Percentiles rank a stretch among this genome's conserved stretches.
Evolutionary conservation across 2,113 vertebrate species (phyloP).

Genomic region (Labeo catla): DNA sequence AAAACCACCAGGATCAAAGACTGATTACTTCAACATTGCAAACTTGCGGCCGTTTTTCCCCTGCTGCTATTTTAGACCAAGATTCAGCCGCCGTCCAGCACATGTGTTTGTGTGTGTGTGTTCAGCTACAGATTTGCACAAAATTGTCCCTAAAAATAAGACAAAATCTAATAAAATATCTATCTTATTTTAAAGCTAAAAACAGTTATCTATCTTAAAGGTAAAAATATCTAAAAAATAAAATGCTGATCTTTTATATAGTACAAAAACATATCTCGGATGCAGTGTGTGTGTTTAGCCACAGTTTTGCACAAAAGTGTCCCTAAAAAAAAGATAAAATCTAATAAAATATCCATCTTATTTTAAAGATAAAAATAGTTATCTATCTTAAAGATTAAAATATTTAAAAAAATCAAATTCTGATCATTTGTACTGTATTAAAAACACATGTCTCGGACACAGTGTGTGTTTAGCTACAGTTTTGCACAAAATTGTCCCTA

Average conservation of each 20-base stretch:
- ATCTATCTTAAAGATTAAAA: background rate
- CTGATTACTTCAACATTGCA: constrained; percentile 72
- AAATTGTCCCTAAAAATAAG: background rate
- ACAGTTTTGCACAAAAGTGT: no score
- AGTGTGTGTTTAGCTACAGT: no score
- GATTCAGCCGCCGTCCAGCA: background rate
- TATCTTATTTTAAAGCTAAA: background rate
- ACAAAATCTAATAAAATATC: background rate
- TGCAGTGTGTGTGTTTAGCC: no score
- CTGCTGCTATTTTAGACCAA: constrained; percentile 42
- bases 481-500: no score
- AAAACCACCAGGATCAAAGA: constrained; percentile 76
- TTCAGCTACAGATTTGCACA: background rate
- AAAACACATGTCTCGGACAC: no score
- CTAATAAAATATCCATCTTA: no score
- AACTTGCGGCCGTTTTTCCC: constrained; percentile 32
- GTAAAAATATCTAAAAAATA: background rate
- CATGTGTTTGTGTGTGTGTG: constrained; percentile 10
- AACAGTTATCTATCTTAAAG: background rate
- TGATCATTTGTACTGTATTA: no score
- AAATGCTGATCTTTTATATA: background rate
- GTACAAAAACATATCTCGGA: no score
- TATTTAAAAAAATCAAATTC: no score
- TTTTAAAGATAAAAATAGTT: background rate
- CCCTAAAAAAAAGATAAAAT: no score